Evolutionary conservation across 2,113 vertebrate genomes (phyloP), one percentile per base, ranked within the genome.

Genomic region (Siphamia tubifer): DNA sequence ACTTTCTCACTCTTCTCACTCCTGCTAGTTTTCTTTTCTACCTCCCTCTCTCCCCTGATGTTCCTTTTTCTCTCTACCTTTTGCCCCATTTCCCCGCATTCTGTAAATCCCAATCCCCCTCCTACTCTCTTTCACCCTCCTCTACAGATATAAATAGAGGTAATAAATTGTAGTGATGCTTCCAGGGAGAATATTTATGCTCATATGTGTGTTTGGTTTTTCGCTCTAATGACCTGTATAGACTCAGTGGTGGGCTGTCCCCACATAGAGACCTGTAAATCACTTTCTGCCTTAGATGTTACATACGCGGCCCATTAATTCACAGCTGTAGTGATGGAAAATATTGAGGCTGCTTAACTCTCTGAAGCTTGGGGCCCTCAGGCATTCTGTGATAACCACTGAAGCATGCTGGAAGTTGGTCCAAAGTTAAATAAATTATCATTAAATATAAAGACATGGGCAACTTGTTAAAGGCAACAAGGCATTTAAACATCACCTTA

Each of bases 91-190:
- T 74, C 58, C 32, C 39, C 43, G 42, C 42, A 61, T 68, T 62
- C 42, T 55, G 36, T 51, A 40, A 51, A 58, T 24, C 51, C 58
- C 48, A 35, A 5, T 49, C 28, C 34, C 53, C 36, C 43, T 66
- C 62, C 34, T 43, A 51, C 27, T 52, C 52, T 12, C 21, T 27
- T 30, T 54, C 62, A 24, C 40, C 68, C 60, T 56, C 31, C 13
- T 16, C 42, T 42, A 28, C 38, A 81, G 63, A 75, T 75, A 83
- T 73, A 83, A 87, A 80, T 79, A 85, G 48, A 79, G 32, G 51
- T 60, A 77, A 84, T 72, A 79, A 53, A 80, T 77, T 56, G 47
- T 43, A 55, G 34, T 51, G 11, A 66, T 52, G 55, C 43, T 67
- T 54, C 20, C 32, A 67, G 54, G 30, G 27, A 61, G 17, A 67